Percentiles rank a stretch among this genome's conserved stretches.
phyloP scores from a whole-genome alignment of 1,140 invertebrate species.

The Polyergus mexicanus region DNA sequence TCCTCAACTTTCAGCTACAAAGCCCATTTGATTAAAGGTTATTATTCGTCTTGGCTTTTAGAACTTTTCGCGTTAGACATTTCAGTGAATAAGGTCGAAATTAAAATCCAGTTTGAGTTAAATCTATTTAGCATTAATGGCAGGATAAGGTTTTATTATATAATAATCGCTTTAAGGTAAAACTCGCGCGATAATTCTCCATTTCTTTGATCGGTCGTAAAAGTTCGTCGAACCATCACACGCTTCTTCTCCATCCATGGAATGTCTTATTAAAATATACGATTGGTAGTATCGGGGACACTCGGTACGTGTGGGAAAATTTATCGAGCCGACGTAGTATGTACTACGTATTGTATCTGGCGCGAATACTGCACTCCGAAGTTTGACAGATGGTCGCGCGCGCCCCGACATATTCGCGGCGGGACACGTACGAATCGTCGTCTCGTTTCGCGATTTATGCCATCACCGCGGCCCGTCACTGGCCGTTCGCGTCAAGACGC shows the following conservation, averaged over 20 bases:
- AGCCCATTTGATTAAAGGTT: neutral
- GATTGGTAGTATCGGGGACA: neutral
- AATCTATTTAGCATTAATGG: conserved; percentile 4
- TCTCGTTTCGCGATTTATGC: conserved; percentile 63
- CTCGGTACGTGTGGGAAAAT: conserved; percentile 1
- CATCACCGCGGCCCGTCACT: conserved; percentile 40
- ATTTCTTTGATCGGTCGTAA: conserved; percentile 1
- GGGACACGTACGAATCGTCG: conserved; percentile 65
- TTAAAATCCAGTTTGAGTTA: conserved; percentile 25
- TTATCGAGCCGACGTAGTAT: conserved; percentile 23
- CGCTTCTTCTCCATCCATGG: neutral
- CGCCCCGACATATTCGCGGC: conserved; percentile 55
- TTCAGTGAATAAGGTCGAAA: conserved; percentile 5
- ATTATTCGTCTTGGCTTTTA: conserved; percentile 10
- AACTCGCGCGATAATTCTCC: neutral
- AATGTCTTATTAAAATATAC: conserved; percentile 16
- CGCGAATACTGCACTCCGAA: conserved; percentile 41
- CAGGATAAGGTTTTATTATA: conserved; percentile 19
- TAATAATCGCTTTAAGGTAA: neutral
- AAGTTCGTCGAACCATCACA: neutral
- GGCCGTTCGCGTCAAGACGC: conserved; percentile 50
- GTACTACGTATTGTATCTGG: conserved; percentile 37
- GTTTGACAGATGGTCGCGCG: conserved; percentile 57
- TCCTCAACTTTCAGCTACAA: neutral
- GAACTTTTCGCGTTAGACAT: conserved; percentile 21